Percentiles rank a stretch among this genome's conserved stretches.
Evolutionary conservation across 2,888 invertebrate species (phyloP).

Genomic region (Volucella zonaria): DNA sequence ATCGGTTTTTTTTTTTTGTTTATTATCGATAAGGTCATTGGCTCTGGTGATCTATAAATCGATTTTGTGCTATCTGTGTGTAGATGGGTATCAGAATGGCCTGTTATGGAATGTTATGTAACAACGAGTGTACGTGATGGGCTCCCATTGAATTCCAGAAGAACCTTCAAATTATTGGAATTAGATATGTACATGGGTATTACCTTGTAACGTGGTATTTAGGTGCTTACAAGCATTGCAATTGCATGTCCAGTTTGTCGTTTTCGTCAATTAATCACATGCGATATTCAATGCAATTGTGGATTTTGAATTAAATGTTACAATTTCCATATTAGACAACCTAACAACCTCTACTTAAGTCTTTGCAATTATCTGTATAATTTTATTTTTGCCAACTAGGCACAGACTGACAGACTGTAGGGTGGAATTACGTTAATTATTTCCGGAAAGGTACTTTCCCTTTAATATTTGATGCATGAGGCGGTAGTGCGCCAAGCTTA

Average conservation of each 20-base stretch:
- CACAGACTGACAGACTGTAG: no score
- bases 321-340: no score
- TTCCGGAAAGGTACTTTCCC: no score
- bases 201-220: constrained; percentile 2
- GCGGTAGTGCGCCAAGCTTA: no score
- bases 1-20: neutral
- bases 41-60: neutral
- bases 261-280: constrained; percentile 15
- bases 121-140: neutral
- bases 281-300: neutral
- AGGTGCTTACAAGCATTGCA: neutral
- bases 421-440: no score
- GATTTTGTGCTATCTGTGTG: neutral
- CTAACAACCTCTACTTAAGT: no score
- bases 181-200: neutral
- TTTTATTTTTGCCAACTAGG: no score
- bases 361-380: no score
- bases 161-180: neutral
- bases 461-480: no score
- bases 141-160: neutral
- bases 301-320: no score
- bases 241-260: constrained; percentile 17
- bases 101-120: constrained; percentile 1
- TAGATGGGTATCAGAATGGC: neutral
- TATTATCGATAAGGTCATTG: constrained; percentile 8